phyloP scores from a whole-genome alignment of 2,797 vertebrate genomes.

The Vireo griseus region DNA sequence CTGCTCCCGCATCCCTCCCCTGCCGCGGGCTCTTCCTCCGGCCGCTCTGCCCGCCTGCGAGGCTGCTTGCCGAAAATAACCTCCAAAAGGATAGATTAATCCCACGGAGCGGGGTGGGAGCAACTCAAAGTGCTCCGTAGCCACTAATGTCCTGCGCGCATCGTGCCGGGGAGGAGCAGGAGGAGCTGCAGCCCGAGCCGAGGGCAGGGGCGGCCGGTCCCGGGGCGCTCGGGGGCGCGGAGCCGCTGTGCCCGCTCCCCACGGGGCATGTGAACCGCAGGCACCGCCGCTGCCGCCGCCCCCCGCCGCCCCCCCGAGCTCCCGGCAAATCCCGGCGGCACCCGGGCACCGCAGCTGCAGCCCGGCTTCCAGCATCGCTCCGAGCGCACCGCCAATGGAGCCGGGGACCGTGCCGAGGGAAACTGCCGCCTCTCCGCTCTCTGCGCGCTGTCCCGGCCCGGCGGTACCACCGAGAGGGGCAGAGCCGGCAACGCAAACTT shows the following conservation, averaged over 20 bases:
- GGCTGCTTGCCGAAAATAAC: slow-evolving; percentile 37
- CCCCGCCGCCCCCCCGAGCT: neutral
- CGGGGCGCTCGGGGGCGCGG: neutral
- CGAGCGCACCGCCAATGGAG: rapidly evolving
- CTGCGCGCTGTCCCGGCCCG: neutral
- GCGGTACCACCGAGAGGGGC: neutral
- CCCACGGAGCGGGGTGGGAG: neutral
- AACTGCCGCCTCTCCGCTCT: neutral
- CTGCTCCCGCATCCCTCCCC: neutral
- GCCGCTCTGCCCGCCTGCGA: neutral
- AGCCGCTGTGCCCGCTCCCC: neutral
- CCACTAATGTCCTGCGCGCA: neutral
- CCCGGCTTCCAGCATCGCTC: neutral
- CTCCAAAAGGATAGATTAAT: neutral
- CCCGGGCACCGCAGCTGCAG: neutral
- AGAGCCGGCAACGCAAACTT: neutral
- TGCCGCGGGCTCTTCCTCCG: neutral
- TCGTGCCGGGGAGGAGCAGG: neutral
- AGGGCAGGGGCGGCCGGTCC: neutral
- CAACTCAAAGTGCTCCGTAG: neutral
- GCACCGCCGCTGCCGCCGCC: neutral
- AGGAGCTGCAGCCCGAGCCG: neutral
- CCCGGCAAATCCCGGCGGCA: neutral
- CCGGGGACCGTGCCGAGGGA: neutral
- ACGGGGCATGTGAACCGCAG: neutral